Percentiles rank a stretch among this genome's conserved stretches.
phyloP scores from a whole-genome alignment of 2,888 invertebrate species.

The Brachynemurus nebulosus region DNA sequence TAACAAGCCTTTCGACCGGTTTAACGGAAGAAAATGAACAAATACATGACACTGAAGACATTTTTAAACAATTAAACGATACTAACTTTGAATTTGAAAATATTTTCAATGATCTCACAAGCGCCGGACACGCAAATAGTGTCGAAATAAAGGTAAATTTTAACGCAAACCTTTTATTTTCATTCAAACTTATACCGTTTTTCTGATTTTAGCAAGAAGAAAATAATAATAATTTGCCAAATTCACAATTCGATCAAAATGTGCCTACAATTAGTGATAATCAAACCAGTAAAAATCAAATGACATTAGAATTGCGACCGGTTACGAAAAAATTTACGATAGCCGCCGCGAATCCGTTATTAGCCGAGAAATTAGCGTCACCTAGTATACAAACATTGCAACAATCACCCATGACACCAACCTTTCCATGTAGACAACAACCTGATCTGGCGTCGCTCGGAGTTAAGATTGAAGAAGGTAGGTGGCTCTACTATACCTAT shows the following conservation, averaged over 20 bases:
- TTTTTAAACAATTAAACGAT: constrained; percentile 69
- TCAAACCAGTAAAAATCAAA: constrained; percentile 23
- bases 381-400: constrained; percentile 32
- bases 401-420: constrained; percentile 29
- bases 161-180: constrained; percentile 36
- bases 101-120: constrained; percentile 61
- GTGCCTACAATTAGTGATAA: constrained; percentile 13
- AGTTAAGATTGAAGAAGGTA: constrained; percentile 34
- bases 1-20: constrained; percentile 50
- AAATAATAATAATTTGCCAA: constrained; percentile 33
- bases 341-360: constrained; percentile 71
- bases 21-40: constrained; percentile 35
- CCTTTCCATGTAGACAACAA: constrained; percentile 26
- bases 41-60: constrained; percentile 52
- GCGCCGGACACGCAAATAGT: constrained; percentile 26
- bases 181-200: constrained; percentile 23
- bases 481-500: constrained; percentile 14
- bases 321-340: constrained; percentile 48
- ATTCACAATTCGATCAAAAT: constrained; percentile 18
- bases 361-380: constrained; percentile 61
- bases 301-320: constrained; percentile 27
- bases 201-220: constrained; percentile 33
- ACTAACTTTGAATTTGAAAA: constrained; percentile 78
- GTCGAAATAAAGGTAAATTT: constrained; percentile 60
- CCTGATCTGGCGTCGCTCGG: constrained; percentile 27